Evolutionary conservation across 2,888 invertebrate genomes (phyloP).

Genomic region (Calliopum simillimum): DNA sequence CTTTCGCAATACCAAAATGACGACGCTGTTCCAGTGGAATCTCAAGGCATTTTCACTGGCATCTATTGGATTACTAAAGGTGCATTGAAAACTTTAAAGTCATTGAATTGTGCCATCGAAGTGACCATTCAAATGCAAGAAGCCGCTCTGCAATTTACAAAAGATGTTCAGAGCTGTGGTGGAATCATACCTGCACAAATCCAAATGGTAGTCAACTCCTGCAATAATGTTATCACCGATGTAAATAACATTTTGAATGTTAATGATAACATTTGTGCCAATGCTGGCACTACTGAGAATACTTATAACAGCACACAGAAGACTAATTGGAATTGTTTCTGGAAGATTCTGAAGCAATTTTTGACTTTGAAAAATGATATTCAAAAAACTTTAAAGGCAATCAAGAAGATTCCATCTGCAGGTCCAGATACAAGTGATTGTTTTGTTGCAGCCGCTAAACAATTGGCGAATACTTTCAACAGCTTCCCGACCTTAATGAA

Average conservation of each 20-base stretch:
- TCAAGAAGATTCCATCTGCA: slow-evolving; percentile 20
- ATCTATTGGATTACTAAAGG: slow-evolving; percentile 26
- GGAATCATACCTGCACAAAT: slow-evolving; percentile 26
- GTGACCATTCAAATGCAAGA: slow-evolving; percentile 11
- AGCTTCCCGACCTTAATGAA: slow-evolving; percentile 48
- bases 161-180: slow-evolving; percentile 26
- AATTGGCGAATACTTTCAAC: slow-evolving; percentile 48
- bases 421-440: slow-evolving; percentile 21
- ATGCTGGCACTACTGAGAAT: neutral
- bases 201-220: slow-evolving; percentile 22
- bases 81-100: slow-evolving; percentile 32
- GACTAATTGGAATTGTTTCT: slow-evolving; percentile 16
- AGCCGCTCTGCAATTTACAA: slow-evolving; percentile 10
- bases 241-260: slow-evolving; percentile 30
- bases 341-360: slow-evolving; percentile 23
- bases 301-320: slow-evolving; percentile 3
- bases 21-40: slow-evolving; percentile 24
- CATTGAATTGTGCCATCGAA: slow-evolving; percentile 35
- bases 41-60: neutral
- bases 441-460: slow-evolving; percentile 38
- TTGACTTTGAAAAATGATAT: slow-evolving; percentile 24
- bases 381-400: slow-evolving; percentile 4
- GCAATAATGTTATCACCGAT: slow-evolving; percentile 25
- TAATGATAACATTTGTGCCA: slow-evolving; percentile 25
- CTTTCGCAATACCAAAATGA: slow-evolving; percentile 22